These are phyloP conservation scores for Esox niger DNA, from an alignment of 2,113 vertebrate genomes.

Conservation along the genomic window DNA sequence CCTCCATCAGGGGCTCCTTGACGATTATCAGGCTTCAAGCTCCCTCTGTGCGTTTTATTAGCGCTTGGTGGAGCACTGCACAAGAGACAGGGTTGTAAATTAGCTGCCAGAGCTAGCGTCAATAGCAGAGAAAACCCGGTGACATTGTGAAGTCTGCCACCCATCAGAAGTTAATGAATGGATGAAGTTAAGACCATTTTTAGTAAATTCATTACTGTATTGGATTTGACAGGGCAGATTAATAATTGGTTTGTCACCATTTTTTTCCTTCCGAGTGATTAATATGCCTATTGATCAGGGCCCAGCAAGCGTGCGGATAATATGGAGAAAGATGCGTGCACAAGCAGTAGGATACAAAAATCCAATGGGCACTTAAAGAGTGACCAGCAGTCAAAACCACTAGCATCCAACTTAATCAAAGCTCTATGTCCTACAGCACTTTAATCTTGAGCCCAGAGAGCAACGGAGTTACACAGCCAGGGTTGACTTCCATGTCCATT, in stretches of 20 bases:
- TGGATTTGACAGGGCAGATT: constrained; percentile 79
- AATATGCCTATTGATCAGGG: constrained; percentile 79
- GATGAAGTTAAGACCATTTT: constrained; percentile 76
- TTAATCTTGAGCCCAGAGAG: too few species aligned
- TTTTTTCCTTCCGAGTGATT: constrained; percentile 74
- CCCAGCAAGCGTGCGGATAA: constrained; percentile 42
- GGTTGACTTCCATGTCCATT: constrained; percentile 15
- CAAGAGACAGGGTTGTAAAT: constrained; percentile 56
- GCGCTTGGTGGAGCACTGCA: constrained; percentile 35
- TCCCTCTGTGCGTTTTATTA: constrained; percentile 45
- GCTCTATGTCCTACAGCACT: too few species aligned
- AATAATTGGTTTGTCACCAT: constrained; percentile 81
- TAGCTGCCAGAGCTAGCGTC: constrained; percentile 62
- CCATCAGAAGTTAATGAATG: constrained; percentile 83
- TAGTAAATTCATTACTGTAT: constrained; percentile 82
- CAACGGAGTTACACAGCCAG: background rate
- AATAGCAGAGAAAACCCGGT: constrained; percentile 71
- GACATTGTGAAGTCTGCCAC: constrained; percentile 79
- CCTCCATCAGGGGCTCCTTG: constrained; percentile 39
- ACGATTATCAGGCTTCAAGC: constrained; percentile 46
- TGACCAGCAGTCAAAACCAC: constrained; percentile 59
- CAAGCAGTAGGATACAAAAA: constrained; percentile 60
- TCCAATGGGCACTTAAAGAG: constrained; percentile 57
- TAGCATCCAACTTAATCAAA: constrained; percentile 33
- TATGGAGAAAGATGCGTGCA: constrained; percentile 62